A percentile compares a stretch with the other conserved stretches of the same genome.
Evolutionary conservation across 2,888 invertebrate species (phyloP).

Genomic region (Idaea aversata): DNA sequence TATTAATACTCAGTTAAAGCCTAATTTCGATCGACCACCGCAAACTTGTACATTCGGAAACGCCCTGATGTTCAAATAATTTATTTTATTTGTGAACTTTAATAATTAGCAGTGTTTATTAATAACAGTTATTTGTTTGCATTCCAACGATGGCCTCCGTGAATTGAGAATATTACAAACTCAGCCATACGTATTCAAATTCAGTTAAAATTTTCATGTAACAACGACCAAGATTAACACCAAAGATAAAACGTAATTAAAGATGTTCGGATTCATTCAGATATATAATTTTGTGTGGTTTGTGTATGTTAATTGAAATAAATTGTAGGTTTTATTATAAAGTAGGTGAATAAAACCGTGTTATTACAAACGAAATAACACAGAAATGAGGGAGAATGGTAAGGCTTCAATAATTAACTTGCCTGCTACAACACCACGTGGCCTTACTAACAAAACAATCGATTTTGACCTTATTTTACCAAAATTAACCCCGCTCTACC

Average conservation of each 20-base stretch:
- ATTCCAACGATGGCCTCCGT: not conserved
- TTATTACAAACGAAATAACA: slow-evolving; percentile 40
- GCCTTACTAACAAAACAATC: slow-evolving; percentile 29
- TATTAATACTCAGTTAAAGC: slow-evolving; percentile 31
- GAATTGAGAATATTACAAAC: not conserved
- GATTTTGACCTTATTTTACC: slow-evolving; percentile 15
- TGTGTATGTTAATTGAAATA: slow-evolving; percentile 44
- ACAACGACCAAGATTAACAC: slow-evolving; percentile 27
- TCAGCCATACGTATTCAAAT: not conserved
- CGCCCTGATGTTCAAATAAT: not conserved
- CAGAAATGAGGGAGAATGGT: slow-evolving; percentile 28
- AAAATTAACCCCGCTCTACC: too few species aligned
- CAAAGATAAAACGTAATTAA: slow-evolving; percentile 40
- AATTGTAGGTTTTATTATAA: slow-evolving; percentile 41
- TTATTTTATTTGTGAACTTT: not conserved
- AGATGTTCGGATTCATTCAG: slow-evolving; percentile 33
- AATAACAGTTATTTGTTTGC: too few species aligned
- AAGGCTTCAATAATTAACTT: slow-evolving; percentile 36
- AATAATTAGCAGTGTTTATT: not conserved
- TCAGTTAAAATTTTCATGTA: not conserved
- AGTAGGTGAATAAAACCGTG: slow-evolving; percentile 32
- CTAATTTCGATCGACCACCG: slow-evolving; percentile 25
- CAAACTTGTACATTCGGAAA: slow-evolving; percentile 21
- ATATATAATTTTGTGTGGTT: slow-evolving; percentile 44
- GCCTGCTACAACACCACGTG: slow-evolving; percentile 20